phyloP scores from a whole-genome alignment of 2,113 vertebrate species.

The Nyctereutes procyonoides region DNA sequence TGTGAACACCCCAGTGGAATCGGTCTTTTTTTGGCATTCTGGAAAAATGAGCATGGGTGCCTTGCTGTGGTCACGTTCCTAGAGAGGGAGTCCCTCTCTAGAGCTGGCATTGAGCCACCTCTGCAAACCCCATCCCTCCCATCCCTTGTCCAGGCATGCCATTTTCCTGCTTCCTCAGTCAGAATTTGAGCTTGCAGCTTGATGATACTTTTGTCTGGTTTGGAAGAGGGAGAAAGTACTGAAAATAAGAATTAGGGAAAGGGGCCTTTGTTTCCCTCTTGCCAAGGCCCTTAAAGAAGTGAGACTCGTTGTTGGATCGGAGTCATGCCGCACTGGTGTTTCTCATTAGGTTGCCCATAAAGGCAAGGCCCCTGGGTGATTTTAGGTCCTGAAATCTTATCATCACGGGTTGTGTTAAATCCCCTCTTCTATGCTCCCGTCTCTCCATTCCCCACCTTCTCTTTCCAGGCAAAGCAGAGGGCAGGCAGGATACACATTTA shows the following conservation, averaged over 20 bases:
- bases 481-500: neutral
- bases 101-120: neutral
- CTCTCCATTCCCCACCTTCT: rapidly evolving
- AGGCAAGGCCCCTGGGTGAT: neutral
- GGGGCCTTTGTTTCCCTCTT: neutral
- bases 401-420: neutral
- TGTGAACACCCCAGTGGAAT: neutral
- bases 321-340: neutral
- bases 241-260: neutral
- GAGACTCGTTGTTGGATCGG: neutral
- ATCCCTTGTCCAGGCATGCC: neutral
- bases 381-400: neutral
- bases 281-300: neutral
- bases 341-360: neutral
- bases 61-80: neutral
- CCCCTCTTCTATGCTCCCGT: neutral
- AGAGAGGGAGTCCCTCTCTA: neutral
- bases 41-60: constrained; percentile 5
- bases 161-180: neutral
- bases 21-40: neutral
- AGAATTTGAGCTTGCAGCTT: neutral
- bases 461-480: neutral
- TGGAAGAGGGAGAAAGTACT: neutral
- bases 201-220: neutral
- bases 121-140: neutral